Evolutionary conservation across 1,140 invertebrate genomes (phyloP).

Genomic region (Zeugodacus cucurbitae): DNA sequence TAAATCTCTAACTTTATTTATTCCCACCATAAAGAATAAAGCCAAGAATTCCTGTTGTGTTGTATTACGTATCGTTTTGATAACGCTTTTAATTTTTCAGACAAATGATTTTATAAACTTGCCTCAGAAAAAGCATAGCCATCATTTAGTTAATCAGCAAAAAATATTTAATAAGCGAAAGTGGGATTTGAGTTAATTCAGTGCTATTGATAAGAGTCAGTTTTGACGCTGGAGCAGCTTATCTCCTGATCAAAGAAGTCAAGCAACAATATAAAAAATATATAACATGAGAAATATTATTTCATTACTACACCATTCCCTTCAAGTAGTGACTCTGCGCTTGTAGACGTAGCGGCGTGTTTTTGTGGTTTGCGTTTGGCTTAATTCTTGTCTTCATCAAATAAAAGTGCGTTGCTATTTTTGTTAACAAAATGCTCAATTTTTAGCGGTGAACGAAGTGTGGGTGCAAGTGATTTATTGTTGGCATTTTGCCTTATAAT

Average conservation of each 20-base stretch:
- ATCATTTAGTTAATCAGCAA: too few species aligned
- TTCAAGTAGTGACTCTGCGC: background rate
- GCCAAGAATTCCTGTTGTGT: too few species aligned
- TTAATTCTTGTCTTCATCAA: background rate
- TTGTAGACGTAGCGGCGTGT: background rate
- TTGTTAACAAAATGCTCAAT: background rate
- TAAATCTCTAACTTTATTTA: too few species aligned
- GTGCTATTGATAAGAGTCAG: background rate
- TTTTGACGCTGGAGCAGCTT: background rate
- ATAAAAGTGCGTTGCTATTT: background rate
- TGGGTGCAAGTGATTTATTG: constrained; percentile 6
- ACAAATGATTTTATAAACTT: too few species aligned
- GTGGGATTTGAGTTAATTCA: too few species aligned
- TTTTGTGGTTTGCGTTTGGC: background rate
- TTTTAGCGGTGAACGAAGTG: background rate
- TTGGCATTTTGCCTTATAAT: background rate
- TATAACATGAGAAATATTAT: background rate
- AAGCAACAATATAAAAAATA: too few species aligned
- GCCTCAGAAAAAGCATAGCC: too few species aligned
- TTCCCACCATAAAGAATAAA: too few species aligned
- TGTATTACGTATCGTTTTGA: too few species aligned
- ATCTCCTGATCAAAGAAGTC: background rate
- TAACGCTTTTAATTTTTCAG: too few species aligned
- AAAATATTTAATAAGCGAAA: too few species aligned
- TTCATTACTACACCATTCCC: background rate